These are phyloP conservation scores for Spinibarbus caldwelli DNA, from an alignment of 2,797 vertebrate genomes.

Conservation along the genomic window DNA sequence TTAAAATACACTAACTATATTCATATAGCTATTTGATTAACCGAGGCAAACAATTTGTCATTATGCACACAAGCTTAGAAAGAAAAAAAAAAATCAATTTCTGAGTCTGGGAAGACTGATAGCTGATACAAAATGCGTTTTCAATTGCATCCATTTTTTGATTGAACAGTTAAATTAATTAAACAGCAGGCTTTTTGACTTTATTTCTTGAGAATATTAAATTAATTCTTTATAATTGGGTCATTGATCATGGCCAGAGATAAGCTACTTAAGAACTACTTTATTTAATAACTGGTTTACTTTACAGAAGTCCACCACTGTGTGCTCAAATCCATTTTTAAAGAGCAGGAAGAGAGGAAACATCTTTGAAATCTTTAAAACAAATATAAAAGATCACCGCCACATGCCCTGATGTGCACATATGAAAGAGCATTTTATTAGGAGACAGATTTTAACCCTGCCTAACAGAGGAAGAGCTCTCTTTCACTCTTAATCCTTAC, in stretches of 20 bases:
- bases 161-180: slow-evolving; percentile 4
- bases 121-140: slow-evolving; percentile 10
- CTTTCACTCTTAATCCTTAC: slow-evolving; percentile 46
- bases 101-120: slow-evolving; percentile 12
- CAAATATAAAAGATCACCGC: slow-evolving; percentile 5
- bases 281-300: slow-evolving; percentile 21
- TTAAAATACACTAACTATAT: slow-evolving; percentile 59
- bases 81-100: slow-evolving; percentile 9
- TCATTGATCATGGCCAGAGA: slow-evolving; percentile 11
- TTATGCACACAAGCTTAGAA: slow-evolving; percentile 13
- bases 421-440: slow-evolving; percentile 17
- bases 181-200: slow-evolving; percentile 1
- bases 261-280: slow-evolving; percentile 24
- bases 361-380: neutral
- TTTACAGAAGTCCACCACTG: neutral
- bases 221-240: slow-evolving; percentile 14
- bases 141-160: slow-evolving; percentile 21
- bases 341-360: neutral
- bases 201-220: slow-evolving; percentile 9
- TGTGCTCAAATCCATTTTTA: neutral
- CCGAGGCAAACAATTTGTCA: neutral
- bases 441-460: neutral
- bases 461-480: slow-evolving; percentile 30
- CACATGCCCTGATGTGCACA: neutral
- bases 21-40: slow-evolving; percentile 25